A percentile compares a stretch with the other conserved stretches of the same genome.
These are phyloP conservation scores for Tridacna gigas DNA, from an alignment of 2,888 invertebrate genomes.

Conservation along the genomic window DNA sequence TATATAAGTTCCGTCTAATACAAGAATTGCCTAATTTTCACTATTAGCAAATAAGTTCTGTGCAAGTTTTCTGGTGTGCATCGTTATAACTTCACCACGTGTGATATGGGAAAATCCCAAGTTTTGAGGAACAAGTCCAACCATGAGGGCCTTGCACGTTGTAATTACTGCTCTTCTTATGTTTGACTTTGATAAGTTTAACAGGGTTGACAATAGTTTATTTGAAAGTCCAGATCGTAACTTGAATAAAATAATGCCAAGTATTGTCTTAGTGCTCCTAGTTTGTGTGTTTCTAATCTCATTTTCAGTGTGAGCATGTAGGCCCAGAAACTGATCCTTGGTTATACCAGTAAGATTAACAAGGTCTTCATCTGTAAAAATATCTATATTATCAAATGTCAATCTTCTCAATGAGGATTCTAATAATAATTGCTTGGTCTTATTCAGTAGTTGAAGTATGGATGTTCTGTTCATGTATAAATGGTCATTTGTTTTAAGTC, in stretches of 20 bases:
- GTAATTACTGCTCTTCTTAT: conserved; percentile 45
- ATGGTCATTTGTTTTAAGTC: not conserved
- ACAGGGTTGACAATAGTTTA: conserved; percentile 48
- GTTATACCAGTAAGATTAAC: conserved; percentile 36
- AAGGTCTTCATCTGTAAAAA: conserved; percentile 28
- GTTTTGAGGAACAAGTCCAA: conserved; percentile 37
- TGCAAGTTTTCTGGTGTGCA: conserved; percentile 54
- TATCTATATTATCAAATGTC: not conserved
- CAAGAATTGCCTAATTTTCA: conserved; percentile 35
- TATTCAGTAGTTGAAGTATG: not conserved
- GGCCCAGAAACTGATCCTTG: conserved; percentile 39
- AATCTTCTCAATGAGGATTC: not conserved
- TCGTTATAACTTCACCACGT: conserved; percentile 39
- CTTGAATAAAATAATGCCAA: conserved; percentile 57
- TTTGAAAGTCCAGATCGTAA: conserved; percentile 51
- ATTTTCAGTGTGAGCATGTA: conserved; percentile 24
- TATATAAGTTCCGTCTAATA: conserved; percentile 59
- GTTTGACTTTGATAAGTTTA: conserved; percentile 45
- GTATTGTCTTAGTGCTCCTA: conserved; percentile 31
- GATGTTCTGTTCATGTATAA: not conserved
- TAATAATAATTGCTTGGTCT: not conserved
- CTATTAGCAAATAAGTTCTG: conserved; percentile 30
- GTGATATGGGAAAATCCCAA: conserved; percentile 40
- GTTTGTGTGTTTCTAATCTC: conserved; percentile 38
- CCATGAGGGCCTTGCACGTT: conserved; percentile 38